Conservation (phyloP, 1,140 invertebrate genomes). For the Fopius arisanus region DNA sequence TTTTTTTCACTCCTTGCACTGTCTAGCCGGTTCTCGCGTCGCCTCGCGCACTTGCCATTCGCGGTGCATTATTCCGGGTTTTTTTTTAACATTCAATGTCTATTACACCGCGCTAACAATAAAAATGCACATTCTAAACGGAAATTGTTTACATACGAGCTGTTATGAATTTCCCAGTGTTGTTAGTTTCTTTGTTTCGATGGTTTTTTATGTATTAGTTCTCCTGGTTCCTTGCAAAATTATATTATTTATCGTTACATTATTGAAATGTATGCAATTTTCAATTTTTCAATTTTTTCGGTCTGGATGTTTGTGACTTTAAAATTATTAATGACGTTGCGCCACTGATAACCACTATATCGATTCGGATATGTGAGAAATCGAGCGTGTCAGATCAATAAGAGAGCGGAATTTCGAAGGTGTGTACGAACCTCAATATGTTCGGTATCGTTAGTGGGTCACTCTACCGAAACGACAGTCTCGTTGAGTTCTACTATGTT, state of each 20-base stretch:
- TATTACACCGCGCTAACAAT: no score
- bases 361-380: not conserved
- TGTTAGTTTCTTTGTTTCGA: not conserved
- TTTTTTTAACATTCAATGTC: no score
- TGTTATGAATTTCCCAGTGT: not conserved
- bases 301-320: not conserved
- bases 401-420: not conserved
- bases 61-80: not conserved
- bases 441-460: not conserved
- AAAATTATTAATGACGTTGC: not conserved
- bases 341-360: not conserved
- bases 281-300: no score
- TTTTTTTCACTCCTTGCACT: not conserved
- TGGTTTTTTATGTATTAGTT: no score
- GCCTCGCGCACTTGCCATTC: not conserved
- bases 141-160: not conserved
- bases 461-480: not conserved
- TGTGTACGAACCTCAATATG: not conserved
- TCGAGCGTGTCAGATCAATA: not conserved
- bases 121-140: not conserved
- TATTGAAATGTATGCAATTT: no score
- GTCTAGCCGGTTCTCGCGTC: not conserved
- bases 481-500: not conserved
- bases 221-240: no score
- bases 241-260: no score